Conservation (phyloP, 2,113 vertebrate genomes). For the Ophiodon elongatus region DNA sequence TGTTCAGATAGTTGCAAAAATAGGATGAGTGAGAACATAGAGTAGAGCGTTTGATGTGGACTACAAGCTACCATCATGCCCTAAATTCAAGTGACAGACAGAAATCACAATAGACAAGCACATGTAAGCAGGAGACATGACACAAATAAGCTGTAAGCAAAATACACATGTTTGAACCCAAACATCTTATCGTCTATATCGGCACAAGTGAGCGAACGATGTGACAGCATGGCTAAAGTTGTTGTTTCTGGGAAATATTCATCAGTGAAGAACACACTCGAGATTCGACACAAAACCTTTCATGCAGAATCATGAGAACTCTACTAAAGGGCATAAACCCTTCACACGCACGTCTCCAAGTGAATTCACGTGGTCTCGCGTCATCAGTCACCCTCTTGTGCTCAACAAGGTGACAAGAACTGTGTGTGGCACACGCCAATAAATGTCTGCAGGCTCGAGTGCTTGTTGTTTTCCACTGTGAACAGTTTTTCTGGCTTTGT, state of each 20-base stretch:
- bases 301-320: slow-evolving; percentile 6
- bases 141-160: not conserved
- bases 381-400: slow-evolving; percentile 49
- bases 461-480: slow-evolving; percentile 36
- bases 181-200: not conserved
- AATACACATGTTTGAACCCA: not conserved
- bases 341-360: slow-evolving; percentile 20
- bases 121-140: slow-evolving; percentile 4
- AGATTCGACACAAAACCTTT: not conserved
- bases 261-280: not conserved
- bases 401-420: slow-evolving; percentile 47
- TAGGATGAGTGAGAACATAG: slow-evolving; percentile 36
- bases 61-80: slow-evolving; percentile 34
- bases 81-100: slow-evolving; percentile 43
- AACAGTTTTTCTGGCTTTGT: slow-evolving; percentile 24
- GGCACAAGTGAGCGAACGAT: not conserved
- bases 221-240: not conserved
- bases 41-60: slow-evolving; percentile 35
- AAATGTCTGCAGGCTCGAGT: slow-evolving; percentile 31
- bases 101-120: slow-evolving; percentile 27
- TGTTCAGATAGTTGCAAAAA: slow-evolving; percentile 50
- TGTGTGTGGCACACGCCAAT: slow-evolving; percentile 40
- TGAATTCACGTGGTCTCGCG: slow-evolving; percentile 2
- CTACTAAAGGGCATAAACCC: not conserved
- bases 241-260: not conserved